Conservation (phyloP, 2,113 vertebrate species). For the Solenodon paradoxus region DNA sequence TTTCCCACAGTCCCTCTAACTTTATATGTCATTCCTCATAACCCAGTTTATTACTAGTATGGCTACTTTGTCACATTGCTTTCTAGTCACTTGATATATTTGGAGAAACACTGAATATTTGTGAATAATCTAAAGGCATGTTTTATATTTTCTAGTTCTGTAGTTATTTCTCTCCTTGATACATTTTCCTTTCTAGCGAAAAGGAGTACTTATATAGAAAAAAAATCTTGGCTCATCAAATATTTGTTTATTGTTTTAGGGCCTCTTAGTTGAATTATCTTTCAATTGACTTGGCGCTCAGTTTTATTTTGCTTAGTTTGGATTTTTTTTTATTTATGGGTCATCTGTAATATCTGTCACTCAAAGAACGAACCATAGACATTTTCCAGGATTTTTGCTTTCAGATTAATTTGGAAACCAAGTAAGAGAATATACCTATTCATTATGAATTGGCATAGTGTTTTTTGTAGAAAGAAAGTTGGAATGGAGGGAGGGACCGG, state of each 20-base stretch:
- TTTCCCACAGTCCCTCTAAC: neutral
- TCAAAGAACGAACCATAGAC: neutral
- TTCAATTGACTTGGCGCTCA: neutral
- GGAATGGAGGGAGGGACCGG: neutral
- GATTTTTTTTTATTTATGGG: slow-evolving; percentile 15
- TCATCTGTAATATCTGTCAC: neutral
- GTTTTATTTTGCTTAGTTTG: slow-evolving; percentile 40
- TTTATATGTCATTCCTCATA: neutral
- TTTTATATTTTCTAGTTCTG: neutral
- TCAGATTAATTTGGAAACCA: slow-evolving; percentile 27
- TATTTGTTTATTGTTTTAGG: slow-evolving; percentile 6
- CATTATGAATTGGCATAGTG: neutral
- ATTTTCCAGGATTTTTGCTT: neutral
- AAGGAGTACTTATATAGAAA: neutral
- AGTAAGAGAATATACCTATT: neutral
- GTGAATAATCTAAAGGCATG: neutral
- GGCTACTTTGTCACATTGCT: neutral
- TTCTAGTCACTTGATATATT: neutral
- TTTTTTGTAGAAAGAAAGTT: neutral
- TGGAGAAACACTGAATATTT: slow-evolving; percentile 3
- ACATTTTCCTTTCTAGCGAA: neutral
- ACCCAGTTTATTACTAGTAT: neutral
- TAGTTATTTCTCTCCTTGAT: neutral
- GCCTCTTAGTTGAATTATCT: slow-evolving; percentile 31
- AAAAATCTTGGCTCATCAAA: slow-evolving; percentile 25